Percentiles rank a stretch among this genome's conserved stretches.
Conservation (phyloP, 1,140 invertebrate species). For the Drosophila willistoni region DNA sequence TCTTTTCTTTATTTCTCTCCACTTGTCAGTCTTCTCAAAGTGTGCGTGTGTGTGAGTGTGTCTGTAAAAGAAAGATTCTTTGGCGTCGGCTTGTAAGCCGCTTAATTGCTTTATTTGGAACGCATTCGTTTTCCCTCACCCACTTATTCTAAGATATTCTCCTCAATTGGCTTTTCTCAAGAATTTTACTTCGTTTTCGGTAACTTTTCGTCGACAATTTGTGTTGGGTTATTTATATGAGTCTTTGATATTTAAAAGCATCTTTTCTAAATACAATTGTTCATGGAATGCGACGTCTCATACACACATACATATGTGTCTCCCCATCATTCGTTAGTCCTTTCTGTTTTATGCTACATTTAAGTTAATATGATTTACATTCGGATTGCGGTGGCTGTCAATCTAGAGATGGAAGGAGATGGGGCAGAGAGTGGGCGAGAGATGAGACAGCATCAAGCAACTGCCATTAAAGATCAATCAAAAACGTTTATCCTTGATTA, state of each 20-base stretch:
- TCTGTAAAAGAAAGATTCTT: constrained; percentile 6
- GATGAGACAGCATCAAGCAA: constrained; percentile 22
- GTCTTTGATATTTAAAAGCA: constrained; percentile 74
- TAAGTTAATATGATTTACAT: constrained; percentile 80
- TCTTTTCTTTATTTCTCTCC: constrained; percentile 28
- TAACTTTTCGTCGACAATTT: constrained; percentile 5
- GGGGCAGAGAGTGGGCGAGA: no score
- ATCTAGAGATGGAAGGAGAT: constrained; percentile 33
- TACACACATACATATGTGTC: constrained; percentile 28
- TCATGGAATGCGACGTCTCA: constrained; percentile 48
- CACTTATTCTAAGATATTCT: constrained; percentile 26
- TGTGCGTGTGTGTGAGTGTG: constrained; percentile 25
- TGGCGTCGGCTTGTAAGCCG: constrained; percentile 67
- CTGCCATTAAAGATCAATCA: constrained; percentile 82
- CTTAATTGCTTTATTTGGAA: constrained; percentile 76
- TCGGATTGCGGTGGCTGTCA: constrained; percentile 62
- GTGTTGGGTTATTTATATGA: constrained; percentile 57
- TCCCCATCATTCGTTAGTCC: constrained; percentile 33
- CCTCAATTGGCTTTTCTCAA: constrained; percentile 64
- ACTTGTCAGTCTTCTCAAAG: constrained; percentile 65
- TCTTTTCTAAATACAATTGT: constrained; percentile 63
- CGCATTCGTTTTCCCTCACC: constrained; percentile 45
- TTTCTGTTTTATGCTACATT: constrained; percentile 67
- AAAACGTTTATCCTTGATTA: constrained; percentile 82
- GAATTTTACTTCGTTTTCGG: constrained; percentile 32